phyloP scores from a whole-genome alignment of 2,888 invertebrate genomes.

The Heliconius charithonia region DNA sequence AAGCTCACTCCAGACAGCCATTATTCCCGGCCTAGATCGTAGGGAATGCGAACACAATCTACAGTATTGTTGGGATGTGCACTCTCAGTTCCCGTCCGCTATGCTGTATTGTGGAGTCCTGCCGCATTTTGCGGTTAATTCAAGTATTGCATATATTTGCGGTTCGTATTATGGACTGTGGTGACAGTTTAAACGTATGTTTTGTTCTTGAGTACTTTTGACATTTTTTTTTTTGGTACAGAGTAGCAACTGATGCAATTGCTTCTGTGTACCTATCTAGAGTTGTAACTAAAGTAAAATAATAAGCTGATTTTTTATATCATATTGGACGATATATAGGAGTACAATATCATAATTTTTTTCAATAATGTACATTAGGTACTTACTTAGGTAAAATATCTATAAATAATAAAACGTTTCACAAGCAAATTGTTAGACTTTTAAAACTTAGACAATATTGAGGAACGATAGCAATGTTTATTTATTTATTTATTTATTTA shows the following conservation, averaged over 20 bases:
- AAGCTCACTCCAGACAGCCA: slow-evolving; percentile 69
- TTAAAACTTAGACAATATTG: no score
- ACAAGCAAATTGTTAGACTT: no score
- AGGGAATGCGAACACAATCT: slow-evolving; percentile 79
- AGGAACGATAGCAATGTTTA: no score
- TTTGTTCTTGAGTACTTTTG: background rate
- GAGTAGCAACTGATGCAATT: background rate
- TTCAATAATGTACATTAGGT: no score
- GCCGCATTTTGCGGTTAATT: slow-evolving; percentile 48
- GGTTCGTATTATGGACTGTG: background rate
- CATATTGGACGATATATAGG: background rate
- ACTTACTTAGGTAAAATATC: no score
- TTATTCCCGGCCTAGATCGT: slow-evolving; percentile 78
- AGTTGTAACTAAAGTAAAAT: background rate
- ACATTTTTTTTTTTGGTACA: background rate
- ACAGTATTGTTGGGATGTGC: slow-evolving; percentile 73
- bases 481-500: no score
- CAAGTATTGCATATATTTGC: slow-evolving; percentile 43
- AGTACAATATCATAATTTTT: no score
- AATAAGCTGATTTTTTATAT: background rate
- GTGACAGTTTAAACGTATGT: background rate
- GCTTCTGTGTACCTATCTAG: background rate
- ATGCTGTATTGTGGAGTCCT: slow-evolving; percentile 47
- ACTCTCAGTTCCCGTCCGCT: slow-evolving; percentile 52
- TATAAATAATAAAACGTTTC: no score